Evolutionary conservation across 2,113 vertebrate genomes (phyloP).

Genomic region (Macquaria ambigua): DNA sequence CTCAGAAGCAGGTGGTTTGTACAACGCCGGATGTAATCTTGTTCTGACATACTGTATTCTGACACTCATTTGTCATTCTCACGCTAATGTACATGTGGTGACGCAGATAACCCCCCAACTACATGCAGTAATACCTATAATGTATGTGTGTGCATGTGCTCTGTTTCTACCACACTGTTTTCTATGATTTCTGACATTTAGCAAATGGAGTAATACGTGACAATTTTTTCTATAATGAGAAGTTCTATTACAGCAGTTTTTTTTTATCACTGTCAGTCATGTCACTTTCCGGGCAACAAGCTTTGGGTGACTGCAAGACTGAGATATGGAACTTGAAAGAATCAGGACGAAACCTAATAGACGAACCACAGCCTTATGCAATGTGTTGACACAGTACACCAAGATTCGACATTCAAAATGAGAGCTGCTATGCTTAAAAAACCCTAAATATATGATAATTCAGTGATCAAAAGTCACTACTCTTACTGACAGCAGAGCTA

Average conservation of each 20-base stretch:
- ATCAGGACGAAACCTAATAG: constrained; percentile 32
- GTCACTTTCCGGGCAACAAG: constrained; percentile 42
- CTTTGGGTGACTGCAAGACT: constrained; percentile 48
- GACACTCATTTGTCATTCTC: constrained; percentile 15
- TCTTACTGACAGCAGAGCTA: neutral
- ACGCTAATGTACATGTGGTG: neutral
- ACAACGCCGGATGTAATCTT: constrained; percentile 19
- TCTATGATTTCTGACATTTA: constrained; percentile 48
- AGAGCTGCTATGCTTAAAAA: constrained; percentile 6
- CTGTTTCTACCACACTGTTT: constrained; percentile 8
- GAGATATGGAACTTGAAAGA: constrained; percentile 65
- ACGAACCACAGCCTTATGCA: neutral
- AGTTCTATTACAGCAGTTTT: constrained; percentile 30
- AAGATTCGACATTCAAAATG: constrained; percentile 29
- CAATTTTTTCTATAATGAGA: constrained; percentile 44
- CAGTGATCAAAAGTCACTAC: neutral
- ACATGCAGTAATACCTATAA: constrained; percentile 2
- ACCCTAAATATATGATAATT: constrained; percentile 10
- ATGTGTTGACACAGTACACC: constrained; percentile 17
- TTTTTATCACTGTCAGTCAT: constrained; percentile 50
- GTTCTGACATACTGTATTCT: constrained; percentile 16
- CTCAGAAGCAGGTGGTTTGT: constrained; percentile 18
- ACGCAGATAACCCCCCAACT: constrained; percentile 3
- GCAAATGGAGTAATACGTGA: constrained; percentile 27
- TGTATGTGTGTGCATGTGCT: constrained; percentile 1